Percentiles rank a stretch among this genome's conserved stretches.
Conservation (phyloP, 2,888 invertebrate genomes). For the Lysandra bellargus region DNA sequence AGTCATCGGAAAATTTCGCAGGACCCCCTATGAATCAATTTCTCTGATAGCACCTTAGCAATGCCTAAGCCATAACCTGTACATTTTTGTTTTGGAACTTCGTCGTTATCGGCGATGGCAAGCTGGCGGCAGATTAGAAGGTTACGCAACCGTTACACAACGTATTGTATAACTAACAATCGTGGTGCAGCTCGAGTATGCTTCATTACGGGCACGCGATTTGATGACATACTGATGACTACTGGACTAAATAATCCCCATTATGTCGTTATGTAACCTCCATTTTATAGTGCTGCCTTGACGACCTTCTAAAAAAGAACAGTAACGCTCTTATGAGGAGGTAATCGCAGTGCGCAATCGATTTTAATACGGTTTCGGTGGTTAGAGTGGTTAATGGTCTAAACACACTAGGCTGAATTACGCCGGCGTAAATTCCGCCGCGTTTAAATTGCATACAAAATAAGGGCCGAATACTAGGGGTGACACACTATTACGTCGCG, state of each 20-base stretch:
- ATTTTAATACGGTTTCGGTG: not conserved
- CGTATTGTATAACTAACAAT: slow-evolving; percentile 16
- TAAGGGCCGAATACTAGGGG: no score
- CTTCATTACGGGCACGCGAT: slow-evolving; percentile 20
- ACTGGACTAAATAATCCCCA: slow-evolving; percentile 13
- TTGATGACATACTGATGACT: slow-evolving; percentile 10
- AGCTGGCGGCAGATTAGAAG: slow-evolving; percentile 15
- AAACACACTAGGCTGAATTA: no score
- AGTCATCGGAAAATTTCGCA: no score
- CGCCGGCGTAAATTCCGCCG: no score
- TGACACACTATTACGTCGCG: no score
- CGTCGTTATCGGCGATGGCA: not conserved
- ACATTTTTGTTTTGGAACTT: not conserved
- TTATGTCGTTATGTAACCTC: not conserved
- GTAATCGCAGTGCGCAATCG: not conserved
- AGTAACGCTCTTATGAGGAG: not conserved
- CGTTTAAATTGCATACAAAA: no score
- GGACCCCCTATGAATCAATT: no score
- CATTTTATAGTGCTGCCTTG: not conserved
- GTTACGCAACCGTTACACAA: slow-evolving; percentile 12
- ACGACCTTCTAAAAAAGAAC: not conserved
- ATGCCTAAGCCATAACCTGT: not conserved
- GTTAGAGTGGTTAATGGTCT: not conserved
- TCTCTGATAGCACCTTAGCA: no score
- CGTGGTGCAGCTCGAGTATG: slow-evolving; percentile 11